These are phyloP conservation scores for Neodiprion fabricii DNA, from an alignment of 1,140 invertebrate genomes.

Conservation along the genomic window DNA sequence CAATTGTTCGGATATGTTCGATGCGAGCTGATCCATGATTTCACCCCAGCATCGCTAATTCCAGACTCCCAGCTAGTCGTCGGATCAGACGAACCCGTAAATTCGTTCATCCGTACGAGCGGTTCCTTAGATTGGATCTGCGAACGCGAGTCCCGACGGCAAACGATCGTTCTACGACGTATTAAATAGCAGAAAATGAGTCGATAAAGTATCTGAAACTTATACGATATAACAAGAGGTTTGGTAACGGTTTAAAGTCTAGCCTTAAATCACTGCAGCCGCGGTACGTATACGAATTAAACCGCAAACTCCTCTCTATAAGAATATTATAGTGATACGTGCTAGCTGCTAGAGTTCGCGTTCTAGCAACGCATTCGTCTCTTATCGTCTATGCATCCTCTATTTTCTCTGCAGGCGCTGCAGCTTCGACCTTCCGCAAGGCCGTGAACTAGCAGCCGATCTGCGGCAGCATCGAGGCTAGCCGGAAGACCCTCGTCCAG, in stretches of 20 bases:
- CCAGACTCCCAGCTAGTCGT: background rate
- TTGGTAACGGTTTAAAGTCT: background rate
- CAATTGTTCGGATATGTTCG: background rate
- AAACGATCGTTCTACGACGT: too few species aligned
- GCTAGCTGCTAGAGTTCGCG: background rate
- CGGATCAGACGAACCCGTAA: background rate
- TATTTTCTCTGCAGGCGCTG: conserved; percentile 17
- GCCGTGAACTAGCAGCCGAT: conserved; percentile 48
- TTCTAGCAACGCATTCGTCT: background rate
- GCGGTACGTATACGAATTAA: background rate
- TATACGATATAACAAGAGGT: background rate
- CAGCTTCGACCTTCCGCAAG: conserved; percentile 25
- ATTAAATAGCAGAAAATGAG: too few species aligned
- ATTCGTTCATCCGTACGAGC: background rate
- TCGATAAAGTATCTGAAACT: background rate
- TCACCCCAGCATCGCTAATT: background rate
- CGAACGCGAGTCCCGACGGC: too few species aligned
- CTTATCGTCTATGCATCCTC: background rate
- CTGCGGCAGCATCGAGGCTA: conserved; percentile 53
- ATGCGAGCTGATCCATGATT: background rate
- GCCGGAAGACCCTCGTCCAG: conserved; percentile 58
- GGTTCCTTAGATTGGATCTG: background rate
- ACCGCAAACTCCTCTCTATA: background rate
- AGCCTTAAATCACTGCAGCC: background rate
- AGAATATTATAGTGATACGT: background rate